Base-by-base conservation (phyloP, 1,140 invertebrate genomes). In the Rhynchophorus ferrugineus region DNA sequence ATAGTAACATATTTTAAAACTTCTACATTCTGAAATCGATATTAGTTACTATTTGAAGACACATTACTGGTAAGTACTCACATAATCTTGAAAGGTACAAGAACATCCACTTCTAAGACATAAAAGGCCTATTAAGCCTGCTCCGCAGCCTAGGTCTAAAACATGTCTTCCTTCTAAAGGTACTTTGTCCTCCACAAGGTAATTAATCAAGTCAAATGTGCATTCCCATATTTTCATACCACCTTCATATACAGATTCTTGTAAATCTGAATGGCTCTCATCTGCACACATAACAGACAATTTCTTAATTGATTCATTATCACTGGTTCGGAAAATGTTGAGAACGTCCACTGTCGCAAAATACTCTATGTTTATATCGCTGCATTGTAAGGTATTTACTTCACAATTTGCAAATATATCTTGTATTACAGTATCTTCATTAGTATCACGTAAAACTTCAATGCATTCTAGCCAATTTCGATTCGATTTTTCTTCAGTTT, bases 221-320 rank as follows among this genome's bases (percentile, higher is more conserved):
- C 89, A 89, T 71, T 93, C 89, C 90, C 90, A 93, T 49, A 91
- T 78, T 77, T 91, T 92, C 17, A 89, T 73, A 11, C 90, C 90
- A 59, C 89, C 85, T 79, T 88, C 85, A 71, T 88, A 88, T 62
- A 81, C 76, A 3, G 79, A 80, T 47, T 78, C 71, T 43, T 85
- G 63, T 17, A 87, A 69, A 71, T 88, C 85, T n/a, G 83, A 85
- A 59, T 85, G 79, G 56, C 74, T 72, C 45, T 77, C 69, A 59
- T 86, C 81, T 5, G 83, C 81, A 58, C 76, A 69, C 47, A 77
- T 60, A 24, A 84, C 71, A 38, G 70, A 68, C 55, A 67, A 68
- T 14, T 49, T 42, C n/a, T 56, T 42, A 2, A 8, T 21, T n/a
- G 29, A 18, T 11, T 42, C 36, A 42, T 14, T 33, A 14, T 43